phyloP scores from a whole-genome alignment of 2,797 vertebrate species.

The Carcharodon carcharias region DNA sequence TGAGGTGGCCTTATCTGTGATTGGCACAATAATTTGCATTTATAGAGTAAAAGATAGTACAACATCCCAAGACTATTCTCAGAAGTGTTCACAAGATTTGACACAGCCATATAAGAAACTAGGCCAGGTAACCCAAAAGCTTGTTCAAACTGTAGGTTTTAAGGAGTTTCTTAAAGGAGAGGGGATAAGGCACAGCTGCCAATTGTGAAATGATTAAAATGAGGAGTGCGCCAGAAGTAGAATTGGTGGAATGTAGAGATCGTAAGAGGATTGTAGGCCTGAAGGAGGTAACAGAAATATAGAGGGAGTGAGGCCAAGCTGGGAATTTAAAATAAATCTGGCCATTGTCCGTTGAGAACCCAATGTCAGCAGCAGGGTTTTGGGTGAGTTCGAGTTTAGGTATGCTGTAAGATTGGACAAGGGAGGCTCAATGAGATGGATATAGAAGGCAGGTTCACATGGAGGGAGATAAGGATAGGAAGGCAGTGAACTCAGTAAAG shows the following conservation, averaged over 20 bases:
- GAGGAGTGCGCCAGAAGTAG: neutral
- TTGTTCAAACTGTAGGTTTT: neutral
- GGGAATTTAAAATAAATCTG: neutral
- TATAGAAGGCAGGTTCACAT: neutral
- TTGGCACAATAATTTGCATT: neutral
- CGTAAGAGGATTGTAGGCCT: neutral
- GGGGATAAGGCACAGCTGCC: neutral
- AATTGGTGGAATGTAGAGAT: neutral
- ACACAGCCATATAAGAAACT: neutral
- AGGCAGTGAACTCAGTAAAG: neutral
- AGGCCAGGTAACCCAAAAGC: neutral
- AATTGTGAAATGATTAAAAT: neutral
- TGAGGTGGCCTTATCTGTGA: neutral
- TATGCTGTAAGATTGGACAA: neutral
- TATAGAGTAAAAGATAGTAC: neutral
- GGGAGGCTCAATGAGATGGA: neutral
- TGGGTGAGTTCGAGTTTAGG: neutral
- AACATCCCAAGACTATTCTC: neutral
- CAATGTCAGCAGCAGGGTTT: neutral
- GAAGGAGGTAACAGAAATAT: neutral
- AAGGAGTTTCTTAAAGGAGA: neutral
- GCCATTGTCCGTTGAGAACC: neutral
- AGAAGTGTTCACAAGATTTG: neutral
- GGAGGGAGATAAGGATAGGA: neutral
- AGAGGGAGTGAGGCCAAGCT: neutral